Base-by-base conservation (phyloP, 2,888 invertebrate genomes). In the Malacosoma neustria region DNA sequence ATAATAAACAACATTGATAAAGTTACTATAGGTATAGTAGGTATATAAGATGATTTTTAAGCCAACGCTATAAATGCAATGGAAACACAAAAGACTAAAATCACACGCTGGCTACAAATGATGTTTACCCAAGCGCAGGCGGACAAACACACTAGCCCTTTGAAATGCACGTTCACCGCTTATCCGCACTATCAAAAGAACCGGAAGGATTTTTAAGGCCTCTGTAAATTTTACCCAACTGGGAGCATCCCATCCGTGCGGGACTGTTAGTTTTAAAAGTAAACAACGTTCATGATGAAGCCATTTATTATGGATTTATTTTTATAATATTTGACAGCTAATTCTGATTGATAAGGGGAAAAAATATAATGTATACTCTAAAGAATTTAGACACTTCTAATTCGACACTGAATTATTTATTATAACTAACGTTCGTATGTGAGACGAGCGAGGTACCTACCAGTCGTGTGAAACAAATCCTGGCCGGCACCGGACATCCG, bases 401-500 rank as follows among this genome's bases (percentile, higher is more conserved):
- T 9, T 5, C 5, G 9, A 5, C 5, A 22, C 22, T 22, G 9
- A 22, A 22, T 22, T 22, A 22, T 22, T n/a, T n/a, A n/a, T n/a
- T n/a, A n/a, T n/a, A n/a, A n/a, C n/a, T n/a, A 40, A 47, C 49
- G 50, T 49, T 58, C 55, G 55, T 55, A 48, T 62, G 48, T 38
- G 41, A 46, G 48, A 52, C 54, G 57, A 45, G 51, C 58, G 61
- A 63, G 64, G 58, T 73, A 67, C 51, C 57, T 63, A 70, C 56
- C 59, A 57, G 53, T 74, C 76, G 77, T 79, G 80, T 81, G 82
- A 81, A 82, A 81, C 74, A 75, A 84, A 82, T 82, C 82, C 84
- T 82, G 81, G 82, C 85, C 85, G 84, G 84, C 74, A 82, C 79
- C 85, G 85, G 85, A 85, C 84, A 72, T 85, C 85, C 85, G 85